Evolutionary conservation across 2,888 invertebrate genomes (phyloP), one percentile per base, ranked within the genome.

Genomic region (Macroteleia sp.): DNA sequence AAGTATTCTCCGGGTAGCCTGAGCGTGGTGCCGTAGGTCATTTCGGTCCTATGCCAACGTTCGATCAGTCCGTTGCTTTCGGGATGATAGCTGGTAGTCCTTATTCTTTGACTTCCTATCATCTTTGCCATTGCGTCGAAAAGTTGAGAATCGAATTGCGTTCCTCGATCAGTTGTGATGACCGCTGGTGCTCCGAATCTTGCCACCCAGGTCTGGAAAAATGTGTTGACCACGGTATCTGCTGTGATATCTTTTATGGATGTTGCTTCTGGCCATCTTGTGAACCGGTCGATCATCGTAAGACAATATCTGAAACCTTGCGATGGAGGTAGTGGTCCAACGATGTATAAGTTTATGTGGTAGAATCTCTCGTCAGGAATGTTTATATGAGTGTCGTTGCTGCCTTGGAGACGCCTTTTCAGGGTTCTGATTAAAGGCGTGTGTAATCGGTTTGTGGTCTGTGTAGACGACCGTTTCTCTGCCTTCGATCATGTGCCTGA

Each of bases 161-260:
- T 84, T 64, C 92, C 90, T 79, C 87, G 86, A 81, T 91, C 84
- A 0, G 83, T 79, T 1, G 85, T 86, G 6, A 87, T 77, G 8
- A 57, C 39, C 0, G 48, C 22, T 3, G 83, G 80, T 1, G 79
- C 56, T 2, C 81, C 81, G n/a, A 78, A 85, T 5, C 76, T 70
- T 5, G 80, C 30, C 6, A 86, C 69, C 82, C 85, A 84, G 0
- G 50, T 54, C 0, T 41, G 5, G 6, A 77, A 39, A 25, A 87
- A 73, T 0, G 70, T 70, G 5, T 56, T 59, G 2, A 70, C 77
- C 3, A 87, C 78, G 0, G 85, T 84, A 25, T 82, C 79, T 0
- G 87, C 86, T 2, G 83, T 80, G 17, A 85, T 85, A 54, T 88
- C 81, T 22, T 41, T 39, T 1, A 89, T 34, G 0, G 89, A 88